phyloP scores from a whole-genome alignment of 2,113 vertebrate species.

The Phocoena sinus region DNA sequence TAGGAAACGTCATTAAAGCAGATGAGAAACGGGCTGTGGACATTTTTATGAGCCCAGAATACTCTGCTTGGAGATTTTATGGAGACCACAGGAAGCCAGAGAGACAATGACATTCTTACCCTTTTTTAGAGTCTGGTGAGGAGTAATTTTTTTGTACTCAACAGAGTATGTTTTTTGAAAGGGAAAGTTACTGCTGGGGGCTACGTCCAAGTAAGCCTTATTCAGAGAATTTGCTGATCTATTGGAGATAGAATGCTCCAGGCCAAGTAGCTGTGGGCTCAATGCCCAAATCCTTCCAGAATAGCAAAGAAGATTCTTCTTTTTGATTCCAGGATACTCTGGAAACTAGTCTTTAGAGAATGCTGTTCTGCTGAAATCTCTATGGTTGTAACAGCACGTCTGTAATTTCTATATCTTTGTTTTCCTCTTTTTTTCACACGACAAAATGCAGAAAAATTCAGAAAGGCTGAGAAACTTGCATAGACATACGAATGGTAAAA shows the following conservation, averaged over 20 bases:
- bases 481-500: background rate
- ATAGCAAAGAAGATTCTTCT: background rate
- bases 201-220: background rate
- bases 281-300: background rate
- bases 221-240: background rate
- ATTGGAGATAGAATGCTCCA: background rate
- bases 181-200: background rate
- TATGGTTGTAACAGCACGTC: background rate
- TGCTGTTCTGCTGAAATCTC: background rate
- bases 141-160: background rate
- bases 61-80: conserved; percentile 61
- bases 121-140: conserved; percentile 39
- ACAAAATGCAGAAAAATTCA: background rate
- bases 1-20: conserved; percentile 52
- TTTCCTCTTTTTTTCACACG: background rate
- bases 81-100: conserved; percentile 71
- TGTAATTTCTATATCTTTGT: background rate
- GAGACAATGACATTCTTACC: conserved; percentile 59
- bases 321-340: background rate
- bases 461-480: background rate
- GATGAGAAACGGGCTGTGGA: conserved; percentile 68
- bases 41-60: conserved; percentile 70
- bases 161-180: background rate
- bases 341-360: background rate
- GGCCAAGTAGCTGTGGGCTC: background rate